These are phyloP conservation scores for Ecliptopera silaceata DNA, from an alignment of 2,888 invertebrate species.

Conservation along the genomic window DNA sequence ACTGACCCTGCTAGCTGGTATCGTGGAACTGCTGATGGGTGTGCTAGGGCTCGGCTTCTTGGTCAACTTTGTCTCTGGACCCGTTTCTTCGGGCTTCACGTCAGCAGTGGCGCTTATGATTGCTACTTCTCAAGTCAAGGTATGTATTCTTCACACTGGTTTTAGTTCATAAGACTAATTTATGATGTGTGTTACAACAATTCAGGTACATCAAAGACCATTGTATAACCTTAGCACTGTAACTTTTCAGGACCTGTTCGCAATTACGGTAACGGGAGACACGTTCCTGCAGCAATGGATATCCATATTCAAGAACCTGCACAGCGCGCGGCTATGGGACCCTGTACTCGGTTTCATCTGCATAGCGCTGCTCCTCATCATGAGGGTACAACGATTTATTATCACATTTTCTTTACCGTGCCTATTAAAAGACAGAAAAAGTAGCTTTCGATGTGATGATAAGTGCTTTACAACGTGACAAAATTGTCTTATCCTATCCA, in stretches of 20 bases:
- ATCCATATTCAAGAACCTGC: conserved; percentile 87
- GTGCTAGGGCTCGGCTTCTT: conserved; percentile 92
- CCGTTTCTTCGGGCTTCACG: conserved; percentile 94
- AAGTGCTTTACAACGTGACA: no score
- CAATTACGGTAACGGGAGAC: conserved; percentile 87
- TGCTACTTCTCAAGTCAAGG: conserved; percentile 93
- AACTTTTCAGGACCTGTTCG: conserved; percentile 84
- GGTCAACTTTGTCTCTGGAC: conserved; percentile 94
- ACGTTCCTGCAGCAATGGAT: conserved; percentile 92
- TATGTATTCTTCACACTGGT: not conserved
- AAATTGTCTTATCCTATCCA: not conserved
- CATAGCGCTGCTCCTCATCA: conserved; percentile 88
- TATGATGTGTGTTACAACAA: no score
- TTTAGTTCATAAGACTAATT: no score
- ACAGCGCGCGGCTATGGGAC: conserved; percentile 87
- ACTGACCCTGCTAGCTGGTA: conserved; percentile 88
- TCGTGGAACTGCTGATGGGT: conserved; percentile 91
- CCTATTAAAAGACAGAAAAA: no score
- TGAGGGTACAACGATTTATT: no score
- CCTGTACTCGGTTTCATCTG: conserved; percentile 89
- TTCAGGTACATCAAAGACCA: no score
- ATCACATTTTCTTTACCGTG: no score
- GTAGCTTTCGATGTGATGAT: no score
- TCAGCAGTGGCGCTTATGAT: conserved; percentile 95
- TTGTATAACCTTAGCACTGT: not conserved